Base-by-base conservation (phyloP, 2,888 invertebrate genomes). In the Clitarchus hookeri region DNA sequence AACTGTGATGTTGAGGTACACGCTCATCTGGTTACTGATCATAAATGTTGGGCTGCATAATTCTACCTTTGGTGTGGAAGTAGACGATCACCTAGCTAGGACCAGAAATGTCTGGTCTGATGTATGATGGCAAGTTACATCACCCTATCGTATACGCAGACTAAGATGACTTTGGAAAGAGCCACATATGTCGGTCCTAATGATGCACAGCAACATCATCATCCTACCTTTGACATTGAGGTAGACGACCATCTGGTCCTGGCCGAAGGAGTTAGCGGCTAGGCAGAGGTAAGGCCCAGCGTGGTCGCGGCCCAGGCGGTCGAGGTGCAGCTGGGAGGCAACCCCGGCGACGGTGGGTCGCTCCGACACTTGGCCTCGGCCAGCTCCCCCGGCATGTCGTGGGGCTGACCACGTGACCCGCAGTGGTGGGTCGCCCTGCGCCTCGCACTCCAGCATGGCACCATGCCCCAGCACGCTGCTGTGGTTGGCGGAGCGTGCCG, bases 211-310 rank as follows among this genome's bases (percentile, higher is more conserved):
- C 48, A 48, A 16, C 0, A 1, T 48, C 65, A 19, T 65, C 1
- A 19, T 54, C 89, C 86, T 87, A 93, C 93, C 93, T 90, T 92
- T 91, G 54, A 93, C 92, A 19, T 91, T 90, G 27, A 93, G 90
- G 87, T 91, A 90, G 87, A 92, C 91, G 83, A 91, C 90, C 89
- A 92, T 90, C 48, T 91, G 90, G 87, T 92, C 93, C 86, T 91
- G 90, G 9, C 93, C 93, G 89, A 91, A 93, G 80, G 91, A 90
- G 89, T 93, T 93, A 87, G 91, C 91, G 19, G 92, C 92, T 84
- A 90, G 90, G 89, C 93, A 93, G 27, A 91, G 91, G 89, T 92
- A 92, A 65, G 91, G 88, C 11, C 90, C 91, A 6, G 90, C 90
- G 84, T 91, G 90, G 26, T 88, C 86, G 11, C 90, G 87, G 6